Percentiles rank a stretch among this genome's conserved stretches.
Conservation (phyloP, 2,888 invertebrate species). For the Synanthedon myopaeformis region DNA sequence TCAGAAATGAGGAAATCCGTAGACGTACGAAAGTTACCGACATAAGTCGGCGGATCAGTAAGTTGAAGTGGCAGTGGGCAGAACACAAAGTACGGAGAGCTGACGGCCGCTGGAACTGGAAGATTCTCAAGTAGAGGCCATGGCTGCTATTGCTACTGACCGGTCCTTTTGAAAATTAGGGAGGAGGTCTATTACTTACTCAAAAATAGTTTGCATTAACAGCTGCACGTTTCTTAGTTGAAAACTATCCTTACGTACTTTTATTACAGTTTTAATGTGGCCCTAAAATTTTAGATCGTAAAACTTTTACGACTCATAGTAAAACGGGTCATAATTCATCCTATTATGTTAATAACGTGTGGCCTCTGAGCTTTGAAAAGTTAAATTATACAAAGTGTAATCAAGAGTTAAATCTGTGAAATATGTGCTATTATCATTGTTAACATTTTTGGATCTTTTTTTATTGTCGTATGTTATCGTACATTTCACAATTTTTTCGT, state of each 20-base stretch:
- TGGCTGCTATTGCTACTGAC: too few species aligned
- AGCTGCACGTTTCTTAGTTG: conserved; percentile 12
- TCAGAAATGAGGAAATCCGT: too few species aligned
- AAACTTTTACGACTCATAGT: conserved; percentile 38
- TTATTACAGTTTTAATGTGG: conserved; percentile 42
- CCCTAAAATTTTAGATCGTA: conserved; percentile 39
- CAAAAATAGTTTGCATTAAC: conserved; percentile 7
- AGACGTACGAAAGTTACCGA: too few species aligned
- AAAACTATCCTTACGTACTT: conserved; percentile 10
- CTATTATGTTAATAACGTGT: conserved; percentile 33
- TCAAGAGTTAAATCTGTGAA: background rate
- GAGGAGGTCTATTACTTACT: conserved; percentile 1
- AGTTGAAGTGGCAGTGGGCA: too few species aligned
- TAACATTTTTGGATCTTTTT: background rate
- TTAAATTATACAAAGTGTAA: background rate
- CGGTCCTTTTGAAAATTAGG: too few species aligned
- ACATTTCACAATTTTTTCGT: too few species aligned
- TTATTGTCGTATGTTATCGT: too few species aligned
- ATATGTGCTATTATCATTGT: background rate
- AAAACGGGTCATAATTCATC: conserved; percentile 41
- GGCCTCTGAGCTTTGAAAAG: background rate
- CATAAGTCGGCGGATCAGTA: too few species aligned
- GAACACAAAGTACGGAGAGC: too few species aligned
- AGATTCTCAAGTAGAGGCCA: too few species aligned
- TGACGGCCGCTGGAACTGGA: too few species aligned